phyloP scores from a whole-genome alignment of 2,888 invertebrate species.

The Trichopria drosophilae region DNA sequence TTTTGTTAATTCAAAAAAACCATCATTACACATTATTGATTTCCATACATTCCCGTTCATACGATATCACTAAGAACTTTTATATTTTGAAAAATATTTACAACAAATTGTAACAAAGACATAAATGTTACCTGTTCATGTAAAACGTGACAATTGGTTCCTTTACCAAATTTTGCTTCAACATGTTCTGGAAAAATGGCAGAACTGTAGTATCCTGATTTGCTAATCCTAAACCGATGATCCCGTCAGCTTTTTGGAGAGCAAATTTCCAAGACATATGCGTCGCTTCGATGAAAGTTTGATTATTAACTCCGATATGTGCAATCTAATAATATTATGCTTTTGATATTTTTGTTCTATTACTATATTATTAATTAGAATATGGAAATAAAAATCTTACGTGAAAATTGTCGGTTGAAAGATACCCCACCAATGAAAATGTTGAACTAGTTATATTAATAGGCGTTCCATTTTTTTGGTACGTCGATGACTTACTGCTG shows the following conservation, averaged over 20 bases:
- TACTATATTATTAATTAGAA: no score
- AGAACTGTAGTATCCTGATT: slow-evolving; percentile 59
- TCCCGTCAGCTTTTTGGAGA: slow-evolving; percentile 72
- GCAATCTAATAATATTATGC: slow-evolving; percentile 58
- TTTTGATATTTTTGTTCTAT: not conserved
- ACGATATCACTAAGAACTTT: no score
- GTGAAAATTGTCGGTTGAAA: slow-evolving; percentile 67
- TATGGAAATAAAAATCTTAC: no score
- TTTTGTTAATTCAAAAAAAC: no score
- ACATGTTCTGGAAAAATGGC: slow-evolving; percentile 70
- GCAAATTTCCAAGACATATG: slow-evolving; percentile 67
- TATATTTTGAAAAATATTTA: no score
- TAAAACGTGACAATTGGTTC: slow-evolving; percentile 70
- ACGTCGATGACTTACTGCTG: slow-evolving; percentile 67
- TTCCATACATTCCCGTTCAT: no score
- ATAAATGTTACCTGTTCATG: slow-evolving; percentile 64
- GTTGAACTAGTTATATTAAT: slow-evolving; percentile 64
- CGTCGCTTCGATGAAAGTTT: slow-evolving; percentile 74
- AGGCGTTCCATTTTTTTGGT: slow-evolving; percentile 64
- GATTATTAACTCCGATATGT: slow-evolving; percentile 62
- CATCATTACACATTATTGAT: no score
- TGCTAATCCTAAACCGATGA: slow-evolving; percentile 68
- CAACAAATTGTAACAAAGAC: no score
- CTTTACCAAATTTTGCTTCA: slow-evolving; percentile 60
- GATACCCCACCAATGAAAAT: slow-evolving; percentile 67